Evolutionary conservation across 1,140 invertebrate genomes (phyloP), one percentile per base, ranked within the genome.

Genomic region (Euglossa dilemma): DNA sequence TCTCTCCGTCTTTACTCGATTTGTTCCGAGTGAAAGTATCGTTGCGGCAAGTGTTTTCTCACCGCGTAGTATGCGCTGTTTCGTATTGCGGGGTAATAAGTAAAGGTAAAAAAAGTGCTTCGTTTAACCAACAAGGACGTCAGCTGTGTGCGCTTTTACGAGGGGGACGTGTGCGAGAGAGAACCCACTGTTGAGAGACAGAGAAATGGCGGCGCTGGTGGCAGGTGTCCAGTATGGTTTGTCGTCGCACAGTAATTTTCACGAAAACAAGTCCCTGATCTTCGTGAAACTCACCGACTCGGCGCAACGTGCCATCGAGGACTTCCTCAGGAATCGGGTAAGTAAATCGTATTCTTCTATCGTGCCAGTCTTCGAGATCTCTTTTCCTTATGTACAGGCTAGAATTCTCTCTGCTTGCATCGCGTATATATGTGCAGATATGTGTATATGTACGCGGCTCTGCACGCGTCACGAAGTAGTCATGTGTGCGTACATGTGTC

Each of bases 221-320:
- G 97, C 98, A 97, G 98, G 98, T 96, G 96, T 97, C 95, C 97
- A 98, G 96, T 98, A 98, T 97, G 97, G 97, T 95, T 97, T 98
- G 96, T 98, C 97, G 95, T 98, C 98, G 94, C 97, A 97, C 94
- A 96, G 95, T 95, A 96, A 96, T 96, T 96, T 96, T 95, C 96
- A 97, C 95, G 97, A 97, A 95, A 96, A 96, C 95, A 98, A 98
- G 95, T 97, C 97, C 92, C 96, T 98, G 93, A 96, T 98, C 94
- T 98, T 98, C 95, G 97, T 98, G 93, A 99, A 98, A 96, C 96
- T 98, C 92, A 99, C 98, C 91, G 98, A 99, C 96, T 98, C 98
- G 84, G 97, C 98, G 88, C 95, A 97, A 90, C 97, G 97, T 95
- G 97, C 98, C 92, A 97, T 99, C 94, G 97, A 98, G 93, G 97